Conservation (phyloP, 2,888 invertebrate genomes). For the Chironomus riparius region DNA sequence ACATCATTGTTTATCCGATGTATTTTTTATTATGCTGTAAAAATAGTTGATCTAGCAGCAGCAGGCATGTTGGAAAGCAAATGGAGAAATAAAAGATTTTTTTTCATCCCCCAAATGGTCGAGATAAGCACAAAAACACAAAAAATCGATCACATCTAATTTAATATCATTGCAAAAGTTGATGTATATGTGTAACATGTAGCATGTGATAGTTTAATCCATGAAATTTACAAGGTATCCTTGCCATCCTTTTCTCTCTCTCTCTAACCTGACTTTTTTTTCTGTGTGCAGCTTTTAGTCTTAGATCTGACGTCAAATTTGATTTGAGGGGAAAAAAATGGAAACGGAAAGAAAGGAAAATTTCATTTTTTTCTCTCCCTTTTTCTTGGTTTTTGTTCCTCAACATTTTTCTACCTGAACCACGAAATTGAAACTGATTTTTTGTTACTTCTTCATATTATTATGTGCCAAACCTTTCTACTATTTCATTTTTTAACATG, state of each 20-base stretch:
- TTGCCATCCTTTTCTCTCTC: background rate
- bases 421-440: constrained; percentile 11
- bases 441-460: background rate
- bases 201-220: constrained; percentile 11
- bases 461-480: background rate
- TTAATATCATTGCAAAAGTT: background rate
- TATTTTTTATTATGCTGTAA: background rate
- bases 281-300: background rate
- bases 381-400: background rate
- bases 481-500: background rate
- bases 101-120: background rate
- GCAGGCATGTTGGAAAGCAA: background rate
- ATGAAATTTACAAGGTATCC: background rate
- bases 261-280: background rate
- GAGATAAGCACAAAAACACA: background rate
- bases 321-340: background rate
- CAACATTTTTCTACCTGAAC: background rate
- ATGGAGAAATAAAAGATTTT: background rate
- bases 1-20: background rate
- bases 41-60: background rate
- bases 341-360: background rate
- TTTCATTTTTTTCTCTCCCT: background rate
- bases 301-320: constrained; percentile 17
- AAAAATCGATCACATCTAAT: background rate
- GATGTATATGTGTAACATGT: background rate